These are phyloP conservation scores for Listronotus oregonensis DNA, from an alignment of 1,140 invertebrate genomes.

Conservation along the genomic window DNA sequence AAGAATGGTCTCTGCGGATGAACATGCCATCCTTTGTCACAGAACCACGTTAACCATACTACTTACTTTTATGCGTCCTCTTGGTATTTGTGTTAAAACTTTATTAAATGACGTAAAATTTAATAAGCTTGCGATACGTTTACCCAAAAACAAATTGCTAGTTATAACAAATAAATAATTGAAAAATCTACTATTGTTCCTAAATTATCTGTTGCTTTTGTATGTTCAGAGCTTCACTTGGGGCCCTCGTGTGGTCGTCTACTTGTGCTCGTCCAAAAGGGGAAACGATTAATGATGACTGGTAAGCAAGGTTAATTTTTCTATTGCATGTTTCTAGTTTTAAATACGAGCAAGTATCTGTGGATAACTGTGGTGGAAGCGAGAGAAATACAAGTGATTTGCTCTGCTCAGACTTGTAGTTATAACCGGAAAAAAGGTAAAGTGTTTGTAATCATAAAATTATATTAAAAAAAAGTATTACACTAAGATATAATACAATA, in stretches of 20 bases:
- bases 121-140: too few species aligned
- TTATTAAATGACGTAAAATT: too few species aligned
- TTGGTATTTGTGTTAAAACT: too few species aligned
- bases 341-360: conserved; percentile 38
- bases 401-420: conserved; percentile 33
- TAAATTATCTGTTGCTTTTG: conserved; percentile 16
- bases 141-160: too few species aligned
- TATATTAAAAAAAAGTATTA: too few species aligned
- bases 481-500: too few species aligned
- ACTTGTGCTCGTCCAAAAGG: conserved; percentile 54
- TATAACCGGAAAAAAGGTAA: conserved; percentile 46
- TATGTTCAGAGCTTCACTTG: conserved; percentile 48
- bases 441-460: not conserved
- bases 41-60: too few species aligned
- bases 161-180: not conserved
- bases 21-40: too few species aligned
- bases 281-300: conserved; percentile 50
- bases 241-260: conserved; percentile 52
- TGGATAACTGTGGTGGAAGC: conserved; percentile 42
- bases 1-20: too few species aligned
- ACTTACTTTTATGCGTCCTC: too few species aligned
- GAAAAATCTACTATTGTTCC: not conserved
- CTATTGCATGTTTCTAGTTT: conserved; percentile 49
- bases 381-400: conserved; percentile 43
- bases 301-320: conserved; percentile 49